Conservation (phyloP, 2,113 vertebrate genomes). For the Acanthisitta chloris region DNA sequence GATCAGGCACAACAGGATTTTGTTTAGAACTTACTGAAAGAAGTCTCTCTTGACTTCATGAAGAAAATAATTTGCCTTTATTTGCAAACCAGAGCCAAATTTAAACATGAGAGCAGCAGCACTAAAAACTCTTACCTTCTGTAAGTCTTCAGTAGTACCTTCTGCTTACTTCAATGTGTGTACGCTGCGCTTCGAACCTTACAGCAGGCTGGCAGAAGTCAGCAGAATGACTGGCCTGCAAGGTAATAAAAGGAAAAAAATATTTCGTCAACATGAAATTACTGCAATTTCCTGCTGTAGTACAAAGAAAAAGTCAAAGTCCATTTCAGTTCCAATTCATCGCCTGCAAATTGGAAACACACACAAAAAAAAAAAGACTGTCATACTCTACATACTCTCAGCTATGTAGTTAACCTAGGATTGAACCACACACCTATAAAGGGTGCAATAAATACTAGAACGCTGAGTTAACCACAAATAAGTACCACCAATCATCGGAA, state of each 20-base stretch:
- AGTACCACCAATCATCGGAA: not conserved
- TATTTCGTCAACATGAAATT: not conserved
- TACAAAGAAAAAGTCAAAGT: not conserved
- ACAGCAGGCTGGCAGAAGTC: not conserved
- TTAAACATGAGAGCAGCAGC: fast-evolving
- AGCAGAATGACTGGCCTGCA: not conserved
- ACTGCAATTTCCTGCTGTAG: not conserved
- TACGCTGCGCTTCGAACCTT: not conserved
- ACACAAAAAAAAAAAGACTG: not conserved
- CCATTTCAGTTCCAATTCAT: not conserved
- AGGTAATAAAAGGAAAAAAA: not conserved
- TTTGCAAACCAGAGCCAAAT: not conserved
- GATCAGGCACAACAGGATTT: not conserved
- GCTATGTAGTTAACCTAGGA: not conserved
- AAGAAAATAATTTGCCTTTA: not conserved
- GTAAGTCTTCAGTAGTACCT: not conserved
- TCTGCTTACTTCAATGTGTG: not conserved
- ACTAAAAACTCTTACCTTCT: not conserved
- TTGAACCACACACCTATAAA: not conserved
- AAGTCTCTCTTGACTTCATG: not conserved
- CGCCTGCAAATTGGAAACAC: not conserved
- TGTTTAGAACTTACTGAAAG: not conserved
- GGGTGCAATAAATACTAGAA: not conserved
- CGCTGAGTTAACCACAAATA: not conserved
- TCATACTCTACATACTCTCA: not conserved